A percentile compares a stretch with the other conserved stretches of the same genome.
These are phyloP conservation scores for Epinephelus lanceolatus DNA, from an alignment of 2,113 vertebrate species.

Conservation along the genomic window DNA sequence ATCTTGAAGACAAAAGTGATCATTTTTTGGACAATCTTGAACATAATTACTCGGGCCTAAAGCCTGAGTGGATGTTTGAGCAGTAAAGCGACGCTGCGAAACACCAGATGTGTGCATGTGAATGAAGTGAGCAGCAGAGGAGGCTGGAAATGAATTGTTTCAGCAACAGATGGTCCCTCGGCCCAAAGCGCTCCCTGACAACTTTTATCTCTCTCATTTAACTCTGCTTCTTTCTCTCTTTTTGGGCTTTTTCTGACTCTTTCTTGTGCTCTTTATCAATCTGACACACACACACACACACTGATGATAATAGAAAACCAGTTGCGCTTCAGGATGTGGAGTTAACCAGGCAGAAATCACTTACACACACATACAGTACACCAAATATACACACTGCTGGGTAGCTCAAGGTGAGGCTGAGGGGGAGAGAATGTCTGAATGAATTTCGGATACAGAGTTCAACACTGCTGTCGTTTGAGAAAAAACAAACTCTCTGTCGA, in stretches of 20 bases:
- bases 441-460: conserved; percentile 25
- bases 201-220: conserved; percentile 24
- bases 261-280: conserved; percentile 1
- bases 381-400: conserved; percentile 34
- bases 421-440: conserved; percentile 21
- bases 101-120: conserved; percentile 43
- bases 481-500: neutral
- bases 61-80: neutral
- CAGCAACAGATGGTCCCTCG: conserved; percentile 61
- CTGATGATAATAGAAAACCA: conserved; percentile 38
- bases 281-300: conserved; percentile 29
- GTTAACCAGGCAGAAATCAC: conserved; percentile 52
- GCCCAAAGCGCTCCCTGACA: conserved; percentile 31
- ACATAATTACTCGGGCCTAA: neutral
- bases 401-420: conserved; percentile 32
- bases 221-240: neutral
- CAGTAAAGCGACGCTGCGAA: conserved; percentile 5
- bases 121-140: conserved; percentile 29
- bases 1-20: neutral
- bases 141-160: conserved; percentile 47
- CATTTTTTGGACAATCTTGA: neutral
- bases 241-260: conserved; percentile 2
- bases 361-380: conserved; percentile 38
- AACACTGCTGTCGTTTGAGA: conserved; percentile 12
- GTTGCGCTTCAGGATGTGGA: conserved; percentile 32